Evolutionary conservation across 2,888 invertebrate species (phyloP).

Genomic region (Spatulosminthurus flaviceps): DNA sequence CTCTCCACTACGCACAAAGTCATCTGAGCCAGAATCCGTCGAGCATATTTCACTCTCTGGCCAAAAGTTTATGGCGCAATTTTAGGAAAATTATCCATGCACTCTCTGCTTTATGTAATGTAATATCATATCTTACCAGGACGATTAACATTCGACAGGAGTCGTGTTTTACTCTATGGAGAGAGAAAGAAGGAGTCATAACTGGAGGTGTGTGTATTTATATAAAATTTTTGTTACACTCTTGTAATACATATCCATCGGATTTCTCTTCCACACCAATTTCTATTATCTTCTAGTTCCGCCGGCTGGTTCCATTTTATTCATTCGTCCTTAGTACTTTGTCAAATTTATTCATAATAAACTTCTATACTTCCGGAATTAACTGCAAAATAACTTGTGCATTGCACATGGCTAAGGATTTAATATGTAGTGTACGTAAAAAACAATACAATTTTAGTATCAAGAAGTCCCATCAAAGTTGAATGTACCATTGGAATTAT

Average conservation of each 20-base stretch:
- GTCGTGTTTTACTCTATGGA: too few relatives aligned
- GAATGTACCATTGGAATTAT: too few relatives aligned
- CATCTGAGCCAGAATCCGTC: conserved; percentile 29
- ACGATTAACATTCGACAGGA: not conserved
- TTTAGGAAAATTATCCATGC: conserved; percentile 52
- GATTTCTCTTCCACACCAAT: not conserved
- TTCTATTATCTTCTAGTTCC: not conserved
- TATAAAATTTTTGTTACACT: too few relatives aligned
- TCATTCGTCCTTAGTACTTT: not conserved
- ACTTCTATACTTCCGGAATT: conserved; percentile 17
- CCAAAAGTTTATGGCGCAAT: conserved; percentile 51
- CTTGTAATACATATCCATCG: not conserved
- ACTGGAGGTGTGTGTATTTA: too few relatives aligned
- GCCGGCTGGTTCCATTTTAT: not conserved
- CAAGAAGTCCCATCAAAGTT: too few relatives aligned
- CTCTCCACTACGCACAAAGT: not conserved
- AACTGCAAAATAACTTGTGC: not conserved
- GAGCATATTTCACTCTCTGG: conserved; percentile 1
- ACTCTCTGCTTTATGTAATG: conserved; percentile 3
- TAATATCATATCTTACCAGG: not conserved
- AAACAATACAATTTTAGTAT: too few relatives aligned
- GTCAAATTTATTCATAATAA: not conserved
- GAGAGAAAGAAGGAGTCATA: too few relatives aligned
- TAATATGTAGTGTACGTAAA: too few relatives aligned
- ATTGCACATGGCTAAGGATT: too few relatives aligned